phyloP scores from a whole-genome alignment of 2,797 vertebrate species.

The Eurystomus glaucurus region DNA sequence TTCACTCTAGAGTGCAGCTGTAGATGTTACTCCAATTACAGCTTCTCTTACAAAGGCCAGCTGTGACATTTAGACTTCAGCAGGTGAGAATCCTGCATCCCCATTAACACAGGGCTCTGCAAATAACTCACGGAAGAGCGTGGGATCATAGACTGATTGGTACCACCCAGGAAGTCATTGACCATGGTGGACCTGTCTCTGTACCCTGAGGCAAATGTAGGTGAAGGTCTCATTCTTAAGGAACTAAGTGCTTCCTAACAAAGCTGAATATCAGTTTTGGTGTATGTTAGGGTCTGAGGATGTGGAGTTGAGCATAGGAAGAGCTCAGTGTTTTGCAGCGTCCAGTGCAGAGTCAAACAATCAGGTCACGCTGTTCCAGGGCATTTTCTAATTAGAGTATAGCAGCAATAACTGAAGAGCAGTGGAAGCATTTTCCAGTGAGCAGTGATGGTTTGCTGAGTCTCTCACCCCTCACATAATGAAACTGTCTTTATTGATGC shows the following conservation, averaged over 20 bases:
- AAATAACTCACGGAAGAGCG: fast-evolving
- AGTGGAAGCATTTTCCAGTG: background rate
- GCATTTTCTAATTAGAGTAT: constrained; percentile 6
- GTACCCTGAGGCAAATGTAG: background rate
- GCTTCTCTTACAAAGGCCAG: background rate
- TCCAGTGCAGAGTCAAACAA: background rate
- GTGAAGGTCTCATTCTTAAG: background rate
- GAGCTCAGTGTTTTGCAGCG: background rate
- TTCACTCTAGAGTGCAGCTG: background rate
- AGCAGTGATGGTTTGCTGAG: constrained; percentile 37
- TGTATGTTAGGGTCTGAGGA: background rate
- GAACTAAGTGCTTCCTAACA: background rate
- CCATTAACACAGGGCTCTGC: background rate
- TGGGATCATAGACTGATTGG: background rate
- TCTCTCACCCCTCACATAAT: constrained; percentile 3
- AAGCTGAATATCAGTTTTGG: background rate
- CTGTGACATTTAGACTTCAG: background rate
- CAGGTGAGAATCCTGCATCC: background rate
- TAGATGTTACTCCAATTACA: background rate
- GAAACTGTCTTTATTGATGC: constrained; percentile 54
- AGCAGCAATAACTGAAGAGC: background rate
- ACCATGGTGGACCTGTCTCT: fast-evolving
- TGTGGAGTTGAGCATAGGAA: background rate
- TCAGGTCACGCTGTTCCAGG: background rate
- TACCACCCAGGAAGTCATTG: background rate